phyloP scores from a whole-genome alignment of 1,140 invertebrate genomes.

The Drosophila insularis region DNA sequence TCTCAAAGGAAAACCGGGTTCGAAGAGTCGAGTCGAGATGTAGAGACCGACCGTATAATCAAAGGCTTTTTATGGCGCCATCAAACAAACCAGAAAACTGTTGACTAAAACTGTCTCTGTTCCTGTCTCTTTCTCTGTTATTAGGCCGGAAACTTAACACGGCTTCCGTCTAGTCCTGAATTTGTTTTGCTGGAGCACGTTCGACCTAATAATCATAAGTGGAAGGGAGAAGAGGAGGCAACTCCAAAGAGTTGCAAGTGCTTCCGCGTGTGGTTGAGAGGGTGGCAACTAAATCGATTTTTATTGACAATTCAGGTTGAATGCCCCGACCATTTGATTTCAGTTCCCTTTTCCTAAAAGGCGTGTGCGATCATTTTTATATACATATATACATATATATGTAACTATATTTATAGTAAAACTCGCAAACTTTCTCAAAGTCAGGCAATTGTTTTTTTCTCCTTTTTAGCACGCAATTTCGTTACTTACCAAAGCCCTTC shows the following conservation, averaged over 20 bases:
- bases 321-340: slow-evolving; percentile 51
- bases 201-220: slow-evolving; percentile 71
- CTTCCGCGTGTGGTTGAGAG: slow-evolving; percentile 43
- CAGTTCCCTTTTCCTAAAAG: slow-evolving; percentile 10
- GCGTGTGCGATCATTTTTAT: background rate
- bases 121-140: slow-evolving; percentile 25
- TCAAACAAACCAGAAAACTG: slow-evolving; percentile 65
- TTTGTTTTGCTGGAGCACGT: slow-evolving; percentile 57
- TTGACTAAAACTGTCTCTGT: slow-evolving; percentile 43
- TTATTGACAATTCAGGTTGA: slow-evolving; percentile 71
- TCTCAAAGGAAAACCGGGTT: slow-evolving; percentile 55
- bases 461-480: background rate
- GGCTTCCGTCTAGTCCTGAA: slow-evolving; percentile 38
- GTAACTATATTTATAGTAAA: too few relatives aligned
- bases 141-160: slow-evolving; percentile 61
- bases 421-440: slow-evolving; percentile 8
- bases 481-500: too few relatives aligned
- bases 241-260: slow-evolving; percentile 23
- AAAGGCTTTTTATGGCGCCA: slow-evolving; percentile 68
- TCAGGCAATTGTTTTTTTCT: background rate
- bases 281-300: slow-evolving; percentile 65
- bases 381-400: background rate
- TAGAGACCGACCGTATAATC: slow-evolving; percentile 50
- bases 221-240: background rate
- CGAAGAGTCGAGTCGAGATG: background rate